Conservation (phyloP, 2,888 invertebrate genomes). For the Dione juno region DNA sequence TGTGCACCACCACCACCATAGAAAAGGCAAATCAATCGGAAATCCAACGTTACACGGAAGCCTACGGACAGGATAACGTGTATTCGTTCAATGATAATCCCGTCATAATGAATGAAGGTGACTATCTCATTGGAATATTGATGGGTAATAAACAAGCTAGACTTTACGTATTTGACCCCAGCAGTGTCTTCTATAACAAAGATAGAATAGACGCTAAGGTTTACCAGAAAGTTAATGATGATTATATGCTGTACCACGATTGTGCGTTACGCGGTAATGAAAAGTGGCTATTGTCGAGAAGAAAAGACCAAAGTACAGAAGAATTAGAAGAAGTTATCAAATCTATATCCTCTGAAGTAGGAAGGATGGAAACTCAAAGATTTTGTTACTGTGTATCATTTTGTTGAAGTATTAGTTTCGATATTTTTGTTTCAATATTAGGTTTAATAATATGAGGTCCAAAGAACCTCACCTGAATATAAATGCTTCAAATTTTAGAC, state of each 20-base stretch:
- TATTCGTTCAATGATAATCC: slow-evolving; percentile 35
- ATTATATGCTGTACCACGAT: slow-evolving; percentile 31
- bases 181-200: not conserved
- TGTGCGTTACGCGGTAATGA: slow-evolving; percentile 23
- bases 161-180: slow-evolving; percentile 29
- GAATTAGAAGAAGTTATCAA: slow-evolving; percentile 33
- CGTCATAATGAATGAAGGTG: slow-evolving; percentile 5
- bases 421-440: too few species aligned
- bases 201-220: slow-evolving; percentile 12
- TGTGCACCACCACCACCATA: slow-evolving; percentile 7
- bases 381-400: slow-evolving; percentile 22
- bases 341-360: slow-evolving; percentile 28
- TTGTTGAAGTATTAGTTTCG: not conserved
- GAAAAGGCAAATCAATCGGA: slow-evolving; percentile 20
- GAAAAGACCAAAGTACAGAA: slow-evolving; percentile 24
- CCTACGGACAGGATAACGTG: slow-evolving; percentile 11
- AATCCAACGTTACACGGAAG: slow-evolving; percentile 22
- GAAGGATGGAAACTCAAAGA: slow-evolving; percentile 30
- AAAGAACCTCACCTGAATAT: too few species aligned
- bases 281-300: slow-evolving; percentile 35
- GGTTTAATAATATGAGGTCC: too few species aligned
- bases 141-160: slow-evolving; percentile 26
- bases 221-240: slow-evolving; percentile 34
- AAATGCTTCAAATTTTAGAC: too few species aligned
- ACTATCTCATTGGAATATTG: slow-evolving; percentile 26